These are phyloP conservation scores for Salvelinus namaycush DNA, from an alignment of 2,113 vertebrate species.

Conservation along the genomic window DNA sequence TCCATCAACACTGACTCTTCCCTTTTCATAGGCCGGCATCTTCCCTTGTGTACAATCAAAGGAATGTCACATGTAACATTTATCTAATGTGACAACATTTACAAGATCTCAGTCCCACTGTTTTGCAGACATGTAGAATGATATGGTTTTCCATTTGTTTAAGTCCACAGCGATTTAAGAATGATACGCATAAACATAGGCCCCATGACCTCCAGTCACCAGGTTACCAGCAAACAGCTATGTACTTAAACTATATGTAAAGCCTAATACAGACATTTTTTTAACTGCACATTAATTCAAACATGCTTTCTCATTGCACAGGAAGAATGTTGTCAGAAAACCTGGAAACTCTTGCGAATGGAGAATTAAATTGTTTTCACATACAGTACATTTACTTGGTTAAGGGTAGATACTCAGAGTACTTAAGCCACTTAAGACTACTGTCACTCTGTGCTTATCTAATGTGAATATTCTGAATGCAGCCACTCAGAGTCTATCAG, in stretches of 20 bases:
- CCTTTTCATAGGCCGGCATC: slow-evolving; percentile 26
- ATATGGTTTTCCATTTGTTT: slow-evolving; percentile 59
- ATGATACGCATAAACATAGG: neutral
- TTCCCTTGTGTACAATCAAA: slow-evolving; percentile 42
- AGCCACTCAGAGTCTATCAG: slow-evolving; percentile 75
- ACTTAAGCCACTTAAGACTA: slow-evolving; percentile 69
- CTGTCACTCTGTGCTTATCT: slow-evolving; percentile 64
- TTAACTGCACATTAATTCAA: too few relatives aligned
- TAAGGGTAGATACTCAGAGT: slow-evolving; percentile 59
- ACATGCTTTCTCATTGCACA: too few relatives aligned
- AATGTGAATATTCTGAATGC: slow-evolving; percentile 66
- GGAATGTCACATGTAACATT: slow-evolving; percentile 56
- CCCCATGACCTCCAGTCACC: neutral
- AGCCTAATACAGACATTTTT: too few relatives aligned
- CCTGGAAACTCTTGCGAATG: too few relatives aligned
- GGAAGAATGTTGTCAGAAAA: too few relatives aligned
- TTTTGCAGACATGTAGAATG: slow-evolving; percentile 63
- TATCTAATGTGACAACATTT: slow-evolving; percentile 63
- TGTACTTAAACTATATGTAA: too few relatives aligned
- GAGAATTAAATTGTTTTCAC: slow-evolving; percentile 68
- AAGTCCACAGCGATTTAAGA: neutral
- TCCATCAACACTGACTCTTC: slow-evolving; percentile 45
- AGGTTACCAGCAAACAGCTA: too few relatives aligned
- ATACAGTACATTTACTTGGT: slow-evolving; percentile 71
- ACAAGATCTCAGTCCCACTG: slow-evolving; percentile 51